Base-by-base conservation (phyloP, 2,797 vertebrate genomes). In the Rhynchotus rufescens region DNA sequence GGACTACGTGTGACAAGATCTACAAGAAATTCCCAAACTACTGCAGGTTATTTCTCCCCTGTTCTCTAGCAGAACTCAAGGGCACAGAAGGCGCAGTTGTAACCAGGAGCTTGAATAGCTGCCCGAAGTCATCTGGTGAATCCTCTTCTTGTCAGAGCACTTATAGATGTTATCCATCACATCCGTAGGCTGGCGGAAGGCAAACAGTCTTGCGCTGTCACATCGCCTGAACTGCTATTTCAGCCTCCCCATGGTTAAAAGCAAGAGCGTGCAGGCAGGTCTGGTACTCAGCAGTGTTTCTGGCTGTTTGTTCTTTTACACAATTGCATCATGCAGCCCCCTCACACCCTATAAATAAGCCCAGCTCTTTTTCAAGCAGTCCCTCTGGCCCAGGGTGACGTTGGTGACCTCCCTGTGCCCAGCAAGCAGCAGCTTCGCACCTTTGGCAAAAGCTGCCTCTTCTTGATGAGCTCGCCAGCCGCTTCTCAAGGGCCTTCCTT, bases 331-430 rank as follows among this genome's bases (percentile, higher is more conserved):
- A 14, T 38, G 52, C 17, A 73, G 54, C 65, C n/a, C 52, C 73
- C 87, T 89, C 68, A 82, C 72, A 80, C 47, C 59, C 67, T 84
- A 61, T 88, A 88, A 94, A 84, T 86, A 95, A 90, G 59, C 11
- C 56, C 71, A 69, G 13, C 34, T 88, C 79, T 20, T 66, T 91
- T 82, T 66, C 78, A 81, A 90, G 54, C 30, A 88, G 40, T 52
- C 80, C 42, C 56, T 84, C 76, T 87, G 78, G 84, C 78, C 45
- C 36, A 10, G 0, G 15, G 22, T 75, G 40, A 59, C 59, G 36
- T 3, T 52, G 77, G 26, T 61, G 62, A 52, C 23, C 0, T 1
- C 34, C 80, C 59, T n/a, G 4, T 1, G 3, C 19, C 71, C 45
- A 25, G 38, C 42, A 59, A 30, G 38, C 51, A 23, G 49, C 82